A percentile compares a stretch with the other conserved stretches of the same genome.
Evolutionary conservation across 2,113 vertebrate species (phyloP).

Genomic region (cattle (Bos taurus)): DNA sequence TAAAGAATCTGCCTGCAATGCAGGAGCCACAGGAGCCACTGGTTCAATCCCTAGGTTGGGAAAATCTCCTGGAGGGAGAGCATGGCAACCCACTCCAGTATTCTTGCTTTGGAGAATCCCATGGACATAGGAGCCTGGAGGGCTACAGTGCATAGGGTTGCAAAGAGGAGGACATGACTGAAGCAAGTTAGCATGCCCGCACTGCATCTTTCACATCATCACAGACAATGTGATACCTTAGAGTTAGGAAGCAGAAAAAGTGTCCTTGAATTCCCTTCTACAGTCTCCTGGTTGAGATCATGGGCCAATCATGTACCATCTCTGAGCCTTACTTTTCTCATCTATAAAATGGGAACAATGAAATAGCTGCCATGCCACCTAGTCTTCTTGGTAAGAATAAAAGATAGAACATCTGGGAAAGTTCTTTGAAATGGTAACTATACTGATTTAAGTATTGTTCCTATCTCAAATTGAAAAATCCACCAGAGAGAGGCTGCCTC

Average conservation of each 20-base stretch:
- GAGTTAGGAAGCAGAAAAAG: background rate
- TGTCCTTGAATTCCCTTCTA: background rate
- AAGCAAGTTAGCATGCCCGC: background rate
- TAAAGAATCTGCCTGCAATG: background rate
- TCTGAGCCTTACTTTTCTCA: background rate
- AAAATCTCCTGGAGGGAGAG: background rate
- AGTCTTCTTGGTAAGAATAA: background rate
- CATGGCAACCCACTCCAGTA: background rate
- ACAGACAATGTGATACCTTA: background rate
- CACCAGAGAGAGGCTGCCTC: background rate
- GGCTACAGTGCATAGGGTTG: background rate
- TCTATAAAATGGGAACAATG: background rate
- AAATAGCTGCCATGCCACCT: background rate
- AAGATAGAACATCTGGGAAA: background rate
- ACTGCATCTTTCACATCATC: background rate
- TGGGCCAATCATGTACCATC: background rate
- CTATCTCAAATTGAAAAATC: background rate
- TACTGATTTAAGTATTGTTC: background rate
- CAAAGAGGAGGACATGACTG: background rate
- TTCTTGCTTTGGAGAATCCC: background rate
- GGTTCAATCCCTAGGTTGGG: background rate
- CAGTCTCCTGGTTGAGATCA: background rate
- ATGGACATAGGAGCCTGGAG: background rate
- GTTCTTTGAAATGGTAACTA: slow-evolving; percentile 14
- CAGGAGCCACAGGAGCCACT: background rate